These are phyloP conservation scores for Hylomyscus alleni DNA, from an alignment of 2,797 vertebrate genomes.

Conservation along the genomic window DNA sequence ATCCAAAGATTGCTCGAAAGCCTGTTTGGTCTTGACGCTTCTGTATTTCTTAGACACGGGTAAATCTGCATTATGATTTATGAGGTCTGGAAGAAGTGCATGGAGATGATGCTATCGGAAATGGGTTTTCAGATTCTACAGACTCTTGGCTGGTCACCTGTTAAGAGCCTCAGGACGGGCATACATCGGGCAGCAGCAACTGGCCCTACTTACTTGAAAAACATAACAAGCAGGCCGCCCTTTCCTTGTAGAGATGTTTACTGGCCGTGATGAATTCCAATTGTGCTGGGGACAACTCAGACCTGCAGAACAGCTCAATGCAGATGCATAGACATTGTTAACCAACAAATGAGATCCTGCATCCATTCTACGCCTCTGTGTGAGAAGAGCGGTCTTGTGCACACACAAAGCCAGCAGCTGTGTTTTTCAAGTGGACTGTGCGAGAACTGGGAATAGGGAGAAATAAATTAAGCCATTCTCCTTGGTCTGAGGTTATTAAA, in stretches of 20 bases:
- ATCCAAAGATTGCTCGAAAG: conserved; percentile 8
- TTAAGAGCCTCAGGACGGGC: not conserved
- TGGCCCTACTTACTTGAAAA: not conserved
- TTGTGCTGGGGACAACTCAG: conserved; percentile 70
- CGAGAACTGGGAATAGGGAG: conserved; percentile 69
- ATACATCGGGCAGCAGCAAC: not conserved
- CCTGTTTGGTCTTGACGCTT: not conserved
- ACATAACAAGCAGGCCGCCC: not conserved
- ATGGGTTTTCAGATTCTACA: not conserved
- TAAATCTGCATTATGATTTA: not conserved
- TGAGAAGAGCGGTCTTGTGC: conserved; percentile 66
- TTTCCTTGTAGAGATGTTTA: not conserved
- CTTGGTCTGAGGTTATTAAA: conserved; percentile 73
- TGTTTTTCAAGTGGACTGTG: conserved; percentile 78
- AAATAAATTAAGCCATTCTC: conserved; percentile 80
- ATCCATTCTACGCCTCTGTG: conserved; percentile 48
- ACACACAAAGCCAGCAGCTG: conserved; percentile 83
- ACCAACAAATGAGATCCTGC: conserved; percentile 71
- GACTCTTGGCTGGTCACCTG: accelerated
- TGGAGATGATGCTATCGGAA: not conserved
- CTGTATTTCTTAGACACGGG: not conserved
- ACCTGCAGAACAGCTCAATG: conserved; percentile 66
- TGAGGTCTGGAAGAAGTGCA: not conserved
- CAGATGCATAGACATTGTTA: conserved; percentile 80
- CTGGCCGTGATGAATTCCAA: conserved; percentile 46